These are phyloP conservation scores for Lipophrys pholis DNA, from an alignment of 2,113 vertebrate genomes.

Conservation along the genomic window DNA sequence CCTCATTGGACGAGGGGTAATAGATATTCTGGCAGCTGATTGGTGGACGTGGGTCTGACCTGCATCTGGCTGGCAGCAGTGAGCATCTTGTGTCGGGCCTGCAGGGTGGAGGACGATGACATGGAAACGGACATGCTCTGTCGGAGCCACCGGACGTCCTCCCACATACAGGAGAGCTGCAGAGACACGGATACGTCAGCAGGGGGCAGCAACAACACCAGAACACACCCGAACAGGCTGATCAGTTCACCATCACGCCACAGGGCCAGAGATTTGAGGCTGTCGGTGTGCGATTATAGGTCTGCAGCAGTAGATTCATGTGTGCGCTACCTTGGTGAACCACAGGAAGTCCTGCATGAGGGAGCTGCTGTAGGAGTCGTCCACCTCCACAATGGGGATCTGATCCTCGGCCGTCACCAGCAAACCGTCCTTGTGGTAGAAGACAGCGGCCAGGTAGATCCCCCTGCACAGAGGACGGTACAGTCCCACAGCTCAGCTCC, in stretches of 20 bases:
- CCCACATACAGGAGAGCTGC: slow-evolving; percentile 99
- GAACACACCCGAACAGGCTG: no score
- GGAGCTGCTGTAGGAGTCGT: slow-evolving; percentile 93
- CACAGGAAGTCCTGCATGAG: slow-evolving; percentile 98
- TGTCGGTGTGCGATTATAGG: no score
- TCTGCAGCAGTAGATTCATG: no score
- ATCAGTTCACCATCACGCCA: no score
- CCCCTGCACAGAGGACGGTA: slow-evolving; percentile 82
- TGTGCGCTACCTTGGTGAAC: slow-evolving; percentile 91
- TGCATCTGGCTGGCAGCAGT: slow-evolving; percentile 92
- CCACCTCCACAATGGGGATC: slow-evolving; percentile 97
- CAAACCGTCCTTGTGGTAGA: slow-evolving; percentile 95
- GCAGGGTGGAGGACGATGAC: slow-evolving; percentile 93
- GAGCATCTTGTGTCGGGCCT: slow-evolving; percentile 97
- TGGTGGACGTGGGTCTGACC: slow-evolving; percentile 78
- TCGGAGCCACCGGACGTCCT: slow-evolving; percentile 95
- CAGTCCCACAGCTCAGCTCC: background rate
- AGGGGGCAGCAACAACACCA: no score
- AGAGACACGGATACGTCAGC: slow-evolving; percentile 11
- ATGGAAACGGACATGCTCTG: slow-evolving; percentile 91
- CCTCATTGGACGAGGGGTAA: no score
- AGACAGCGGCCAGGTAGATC: slow-evolving; percentile 93
- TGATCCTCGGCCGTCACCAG: slow-evolving; percentile 98
- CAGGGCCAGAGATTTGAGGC: no score
- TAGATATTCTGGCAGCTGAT: background rate